These are phyloP conservation scores for Brachionus plicatilis DNA, from an alignment of 1,140 invertebrate species.

Conservation along the genomic window DNA sequence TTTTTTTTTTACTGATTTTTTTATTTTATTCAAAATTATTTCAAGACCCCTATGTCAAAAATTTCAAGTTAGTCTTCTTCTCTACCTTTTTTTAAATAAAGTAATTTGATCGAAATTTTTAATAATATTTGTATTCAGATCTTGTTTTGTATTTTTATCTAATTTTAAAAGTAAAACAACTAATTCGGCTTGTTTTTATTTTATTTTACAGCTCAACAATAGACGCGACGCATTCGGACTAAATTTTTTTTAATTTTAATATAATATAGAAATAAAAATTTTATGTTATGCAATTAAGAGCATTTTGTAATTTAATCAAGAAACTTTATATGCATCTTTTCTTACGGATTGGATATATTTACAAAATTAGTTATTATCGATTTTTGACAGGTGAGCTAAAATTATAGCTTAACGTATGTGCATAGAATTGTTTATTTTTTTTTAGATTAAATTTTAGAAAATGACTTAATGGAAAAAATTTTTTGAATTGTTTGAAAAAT, in stretches of 20 bases:
- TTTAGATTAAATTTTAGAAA: too few relatives aligned
- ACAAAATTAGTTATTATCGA: too few relatives aligned
- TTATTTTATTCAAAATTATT: not conserved
- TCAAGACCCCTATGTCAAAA: not conserved
- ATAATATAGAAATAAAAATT: not conserved
- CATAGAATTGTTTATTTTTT: too few relatives aligned
- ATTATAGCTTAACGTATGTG: too few relatives aligned
- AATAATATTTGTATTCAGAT: not conserved
- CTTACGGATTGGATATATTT: too few relatives aligned
- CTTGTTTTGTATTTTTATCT: not conserved
- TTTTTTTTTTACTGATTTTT: not conserved
- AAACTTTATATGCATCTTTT: too few relatives aligned
- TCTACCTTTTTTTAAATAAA: not conserved
- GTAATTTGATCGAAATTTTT: not conserved
- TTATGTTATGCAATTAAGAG: not conserved
- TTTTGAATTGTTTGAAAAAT: too few relatives aligned
- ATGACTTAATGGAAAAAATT: too few relatives aligned
- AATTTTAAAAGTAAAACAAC: not conserved
- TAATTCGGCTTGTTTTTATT: not conserved
- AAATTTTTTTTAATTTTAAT: not conserved
- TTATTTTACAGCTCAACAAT: not conserved
- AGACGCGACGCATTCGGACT: not conserved
- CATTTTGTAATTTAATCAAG: too few relatives aligned
- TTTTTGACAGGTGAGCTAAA: too few relatives aligned
- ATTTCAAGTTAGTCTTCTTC: not conserved